phyloP scores from a whole-genome alignment of 1,140 invertebrate genomes.

The Schmidtea mediterranea region DNA sequence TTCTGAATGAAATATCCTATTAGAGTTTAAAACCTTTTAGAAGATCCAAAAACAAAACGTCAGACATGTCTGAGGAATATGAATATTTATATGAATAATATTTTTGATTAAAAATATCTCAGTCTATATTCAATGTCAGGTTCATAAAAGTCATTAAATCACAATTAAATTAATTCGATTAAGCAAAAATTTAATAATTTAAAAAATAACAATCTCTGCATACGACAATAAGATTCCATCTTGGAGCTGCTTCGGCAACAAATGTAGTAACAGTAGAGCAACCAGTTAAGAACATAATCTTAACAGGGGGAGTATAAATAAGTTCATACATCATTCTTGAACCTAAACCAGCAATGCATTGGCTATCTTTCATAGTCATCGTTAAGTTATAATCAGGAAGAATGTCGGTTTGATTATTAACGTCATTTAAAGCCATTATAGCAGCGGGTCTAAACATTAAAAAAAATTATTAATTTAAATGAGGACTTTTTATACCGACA shows the following conservation, averaged over 20 bases:
- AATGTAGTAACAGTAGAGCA: constrained; percentile 97
- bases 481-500: constrained; percentile 17
- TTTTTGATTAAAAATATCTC: too few species aligned
- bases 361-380: constrained; percentile 76
- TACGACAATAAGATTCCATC: constrained; percentile 98
- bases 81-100: too few species aligned
- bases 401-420: constrained; percentile 61
- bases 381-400: constrained; percentile 64
- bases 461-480: constrained; percentile 8
- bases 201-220: too few species aligned
- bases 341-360: constrained; percentile 90
- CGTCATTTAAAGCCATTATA: constrained; percentile 69
- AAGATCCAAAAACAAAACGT: background rate
- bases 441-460: constrained; percentile 41
- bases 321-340: constrained; percentile 93
- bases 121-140: too few species aligned
- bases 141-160: too few species aligned
- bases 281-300: constrained; percentile 63
- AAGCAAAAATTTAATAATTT: too few species aligned
- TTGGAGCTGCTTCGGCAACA: constrained; percentile 89
- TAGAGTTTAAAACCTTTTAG: too few species aligned
- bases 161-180: too few species aligned
- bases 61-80: constrained; percentile 2
- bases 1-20: too few species aligned
- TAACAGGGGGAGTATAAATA: constrained; percentile 55